Evolutionary conservation across 2,797 vertebrate genomes (phyloP), one percentile per base, ranked within the genome.

Genomic region (Chelidonichthys spinosus): DNA sequence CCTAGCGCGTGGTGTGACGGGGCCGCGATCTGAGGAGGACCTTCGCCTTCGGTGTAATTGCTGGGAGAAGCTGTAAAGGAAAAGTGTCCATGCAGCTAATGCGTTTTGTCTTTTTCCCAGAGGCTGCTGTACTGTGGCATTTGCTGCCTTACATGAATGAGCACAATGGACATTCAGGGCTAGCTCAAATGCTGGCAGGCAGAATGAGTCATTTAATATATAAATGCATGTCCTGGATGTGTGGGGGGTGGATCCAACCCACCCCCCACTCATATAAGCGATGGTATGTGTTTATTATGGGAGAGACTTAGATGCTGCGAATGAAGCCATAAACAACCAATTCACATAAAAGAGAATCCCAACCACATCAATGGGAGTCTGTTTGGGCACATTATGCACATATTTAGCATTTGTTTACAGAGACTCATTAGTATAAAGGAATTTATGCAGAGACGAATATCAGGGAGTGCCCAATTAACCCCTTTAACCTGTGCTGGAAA

Each of bases 61-160:
- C 53, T 44, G 55, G 43, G 25, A 85, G 73, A 86, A 69, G 84
- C 63, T 63, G 64, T 71, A 76, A 76, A 84, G 65, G 43, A 87
- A 25, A 90, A 84, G 83, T 85, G 88, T 88, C 84, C 85, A 87
- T 85, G 82, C 88, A 86, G 81, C 70, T 89, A 88, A 91, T 89
- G 44, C 54, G 33, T 87, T 89, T 87, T 85, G 80, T 81, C 72
- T 69, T 82, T 81, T 81, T 79, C 80, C 90, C 65, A 46, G 69
- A 85, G 87, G 86, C 83, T 63, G 40, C 67, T 78, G 80, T 64
- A 74, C 71, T 70, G 68, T 88, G 84, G 66, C 79, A 82, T 82
- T 50, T 72, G 43, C 74, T 74, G 70, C 63, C 66, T 80, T 83
- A 88, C 82, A 90, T 87, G 73, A 89, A 80, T 89, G 77, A 85